These are phyloP conservation scores for Cepphus grylle DNA, from an alignment of 2,113 vertebrate genomes.

Conservation along the genomic window DNA sequence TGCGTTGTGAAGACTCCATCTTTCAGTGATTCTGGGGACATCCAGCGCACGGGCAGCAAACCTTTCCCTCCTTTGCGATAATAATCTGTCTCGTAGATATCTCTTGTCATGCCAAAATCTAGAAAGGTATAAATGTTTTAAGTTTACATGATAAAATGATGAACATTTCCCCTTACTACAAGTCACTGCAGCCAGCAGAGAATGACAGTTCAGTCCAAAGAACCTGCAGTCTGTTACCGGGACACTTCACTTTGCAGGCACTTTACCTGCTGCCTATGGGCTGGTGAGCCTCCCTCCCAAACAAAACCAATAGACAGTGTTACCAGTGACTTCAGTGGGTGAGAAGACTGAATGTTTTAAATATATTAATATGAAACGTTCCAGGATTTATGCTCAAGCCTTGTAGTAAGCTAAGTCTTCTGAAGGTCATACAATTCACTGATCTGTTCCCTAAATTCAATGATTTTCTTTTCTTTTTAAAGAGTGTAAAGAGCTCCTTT, in stretches of 20 bases:
- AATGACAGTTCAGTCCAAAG: not conserved
- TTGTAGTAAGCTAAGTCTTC: not conserved
- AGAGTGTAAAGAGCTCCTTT: not conserved
- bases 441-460: not conserved
- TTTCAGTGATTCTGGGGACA: conserved; percentile 97
- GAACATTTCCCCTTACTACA: not conserved
- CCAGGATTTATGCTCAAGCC: not conserved
- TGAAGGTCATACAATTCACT: not conserved
- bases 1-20: conserved; percentile 98
- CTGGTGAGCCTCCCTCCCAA: not conserved
- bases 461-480: not conserved
- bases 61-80: conserved; percentile 98
- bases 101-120: conserved; percentile 99
- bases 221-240: not conserved
- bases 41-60: conserved; percentile 96
- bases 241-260: not conserved
- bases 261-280: not conserved
- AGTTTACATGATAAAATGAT: not conserved
- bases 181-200: not conserved
- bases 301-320: not conserved
- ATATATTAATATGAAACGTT: not conserved
- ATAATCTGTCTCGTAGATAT: conserved; percentile 99
- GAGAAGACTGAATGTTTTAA: not conserved
- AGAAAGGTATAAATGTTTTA: not conserved
- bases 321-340: not conserved